Evolutionary conservation across 1,140 invertebrate genomes (phyloP).

Genomic region (Eurytemora carolleeae): DNA sequence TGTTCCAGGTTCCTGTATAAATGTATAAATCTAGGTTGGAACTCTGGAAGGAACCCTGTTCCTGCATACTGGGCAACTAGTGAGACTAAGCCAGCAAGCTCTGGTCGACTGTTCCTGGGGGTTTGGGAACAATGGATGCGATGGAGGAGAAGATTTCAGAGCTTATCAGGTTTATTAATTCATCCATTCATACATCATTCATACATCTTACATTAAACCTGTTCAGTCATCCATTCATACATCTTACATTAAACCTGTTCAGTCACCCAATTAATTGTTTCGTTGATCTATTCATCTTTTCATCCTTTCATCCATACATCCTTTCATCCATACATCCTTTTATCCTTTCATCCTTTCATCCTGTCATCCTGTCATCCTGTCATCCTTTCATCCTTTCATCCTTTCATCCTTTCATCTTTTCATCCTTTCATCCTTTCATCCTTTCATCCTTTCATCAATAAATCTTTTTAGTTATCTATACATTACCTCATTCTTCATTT

Average conservation of each 20-base stretch:
- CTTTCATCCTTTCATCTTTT: no score
- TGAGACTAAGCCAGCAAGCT: conserved; percentile 68
- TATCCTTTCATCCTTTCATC: no score
- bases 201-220: not conserved
- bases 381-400: no score
- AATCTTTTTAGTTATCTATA: no score
- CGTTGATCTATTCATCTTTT: no score
- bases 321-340: no score
- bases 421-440: no score
- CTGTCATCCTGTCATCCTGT: no score
- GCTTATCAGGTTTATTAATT: conserved; percentile 12
- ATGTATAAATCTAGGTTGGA: conserved; percentile 29
- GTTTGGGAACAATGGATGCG: conserved; percentile 84
- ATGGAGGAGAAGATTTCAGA: conserved; percentile 61
- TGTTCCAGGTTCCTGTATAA: no score
- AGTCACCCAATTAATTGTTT: not conserved
- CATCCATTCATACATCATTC: conserved; percentile 4
- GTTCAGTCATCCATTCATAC: not conserved
- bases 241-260: not conserved
- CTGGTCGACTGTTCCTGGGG: conserved; percentile 92
- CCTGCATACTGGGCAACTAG: conserved; percentile 53
- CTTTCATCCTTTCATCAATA: no score
- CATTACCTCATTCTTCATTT: no score
- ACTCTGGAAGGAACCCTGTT: conserved; percentile 80
- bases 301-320: no score